These are phyloP conservation scores for Palythoa heliodiscus DNA, from an alignment of 92 coral and sea anemone genomes.

Conservation along the genomic window DNA sequence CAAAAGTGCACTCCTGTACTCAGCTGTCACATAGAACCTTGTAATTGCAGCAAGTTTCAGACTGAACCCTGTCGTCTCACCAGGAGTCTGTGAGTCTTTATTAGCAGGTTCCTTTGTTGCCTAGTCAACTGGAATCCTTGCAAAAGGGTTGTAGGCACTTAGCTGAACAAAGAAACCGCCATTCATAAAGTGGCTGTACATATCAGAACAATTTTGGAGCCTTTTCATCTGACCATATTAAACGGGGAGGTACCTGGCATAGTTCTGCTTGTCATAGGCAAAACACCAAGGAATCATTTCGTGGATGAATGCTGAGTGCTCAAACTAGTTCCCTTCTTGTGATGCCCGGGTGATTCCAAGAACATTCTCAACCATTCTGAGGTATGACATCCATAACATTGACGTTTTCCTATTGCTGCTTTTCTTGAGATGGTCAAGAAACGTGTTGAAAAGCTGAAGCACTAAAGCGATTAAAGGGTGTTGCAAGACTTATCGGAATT, in stretches of 20 bases:
- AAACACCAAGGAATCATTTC: no score
- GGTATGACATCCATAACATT: constrained; percentile 35
- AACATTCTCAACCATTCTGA: no score
- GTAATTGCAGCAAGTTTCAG: no score
- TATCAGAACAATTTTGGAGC: constrained; percentile 53
- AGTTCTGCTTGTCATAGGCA: no score
- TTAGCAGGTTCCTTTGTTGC: constrained; percentile 65
- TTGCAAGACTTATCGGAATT: constrained; percentile 13
- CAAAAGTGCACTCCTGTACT: constrained; percentile 59
- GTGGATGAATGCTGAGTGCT: constrained; percentile 46
- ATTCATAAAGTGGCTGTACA: constrained; percentile 41
- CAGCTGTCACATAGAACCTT: constrained; percentile 57
- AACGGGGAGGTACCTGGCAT: constrained; percentile 47
- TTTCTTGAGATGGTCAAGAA: constrained; percentile 29
- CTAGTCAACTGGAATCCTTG: constrained; percentile 62
- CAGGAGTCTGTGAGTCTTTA: constrained; percentile 64
- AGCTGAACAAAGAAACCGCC: constrained; percentile 61
- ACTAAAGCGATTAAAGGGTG: constrained; percentile 34
- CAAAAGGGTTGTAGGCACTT: no score
- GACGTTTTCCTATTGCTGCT: constrained; percentile 38
- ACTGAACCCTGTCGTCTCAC: no score
- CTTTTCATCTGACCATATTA: constrained; percentile 51
- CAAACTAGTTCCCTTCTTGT: constrained; percentile 53
- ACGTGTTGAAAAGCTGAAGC: constrained; percentile 26
- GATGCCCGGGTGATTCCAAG: constrained; percentile 54